Evolutionary conservation across 1,140 invertebrate genomes (phyloP).

Genomic region (Ptiloglossa arizonensis): DNA sequence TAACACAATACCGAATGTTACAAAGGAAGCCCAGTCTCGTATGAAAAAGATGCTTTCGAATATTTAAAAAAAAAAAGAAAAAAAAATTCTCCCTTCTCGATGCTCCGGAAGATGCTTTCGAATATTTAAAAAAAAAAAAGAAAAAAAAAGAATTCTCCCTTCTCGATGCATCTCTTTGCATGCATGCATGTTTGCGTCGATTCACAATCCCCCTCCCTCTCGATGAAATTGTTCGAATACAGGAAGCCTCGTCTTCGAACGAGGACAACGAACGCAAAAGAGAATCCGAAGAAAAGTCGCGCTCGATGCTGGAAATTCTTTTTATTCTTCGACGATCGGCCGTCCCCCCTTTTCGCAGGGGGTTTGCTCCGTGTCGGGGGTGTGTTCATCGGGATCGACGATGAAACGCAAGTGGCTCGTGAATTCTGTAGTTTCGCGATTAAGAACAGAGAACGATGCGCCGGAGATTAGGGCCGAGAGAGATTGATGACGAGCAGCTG

Average conservation of each 20-base stretch:
- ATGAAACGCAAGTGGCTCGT: slow-evolving; percentile 9
- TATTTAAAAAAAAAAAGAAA: no score
- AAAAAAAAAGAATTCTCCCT: not conserved
- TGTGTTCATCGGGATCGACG: slow-evolving; percentile 6
- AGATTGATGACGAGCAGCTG: slow-evolving; percentile 5
- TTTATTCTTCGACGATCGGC: no score
- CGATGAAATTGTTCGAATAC: not conserved
- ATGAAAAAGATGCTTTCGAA: no score
- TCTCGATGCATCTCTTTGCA: not conserved
- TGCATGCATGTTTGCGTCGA: not conserved
- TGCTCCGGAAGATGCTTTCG: not conserved
- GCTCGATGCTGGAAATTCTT: no score
- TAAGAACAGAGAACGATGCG: slow-evolving; percentile 2
- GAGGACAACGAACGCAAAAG: slow-evolving; percentile 24
- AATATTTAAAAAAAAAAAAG: not conserved
- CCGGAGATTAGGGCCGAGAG: not conserved
- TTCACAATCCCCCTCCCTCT: not conserved
- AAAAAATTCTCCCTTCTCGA: no score
- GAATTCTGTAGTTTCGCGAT: not conserved
- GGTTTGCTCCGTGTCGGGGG: slow-evolving; percentile 31
- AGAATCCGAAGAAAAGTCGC: no score
- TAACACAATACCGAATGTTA: no score
- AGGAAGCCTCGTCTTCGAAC: not conserved
- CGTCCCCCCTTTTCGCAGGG: no score
- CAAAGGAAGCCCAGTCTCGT: no score